Base-by-base conservation (phyloP, 2,113 vertebrate species). In the Geococcyx californianus region DNA sequence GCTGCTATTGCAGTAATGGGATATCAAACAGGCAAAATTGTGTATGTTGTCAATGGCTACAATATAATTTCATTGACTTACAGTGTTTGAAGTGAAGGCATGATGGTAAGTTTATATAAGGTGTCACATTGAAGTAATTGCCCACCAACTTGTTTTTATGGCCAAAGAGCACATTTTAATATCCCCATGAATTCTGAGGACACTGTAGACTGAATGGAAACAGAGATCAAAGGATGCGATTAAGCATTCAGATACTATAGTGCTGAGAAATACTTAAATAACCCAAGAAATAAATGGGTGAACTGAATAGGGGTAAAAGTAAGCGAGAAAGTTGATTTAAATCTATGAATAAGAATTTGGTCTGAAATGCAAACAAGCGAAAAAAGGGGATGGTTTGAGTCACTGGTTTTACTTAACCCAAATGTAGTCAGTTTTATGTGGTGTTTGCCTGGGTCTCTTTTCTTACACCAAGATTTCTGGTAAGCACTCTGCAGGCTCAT, bases 31-130 rank as follows among this genome's bases (percentile, higher is more conserved):
- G 96, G 97, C 87, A 97, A 98, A 98, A 97, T 85, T 96, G 95
- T 93, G 96, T 73, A 79, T 97, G 96, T 96, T 96, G 95, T 97
- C 96, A 97, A 76, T 97, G 93, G 64, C 95, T 96, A 92, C 95
- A 93, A 96, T 97, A 95, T 96, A 97, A 98, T 98, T 98, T 97
- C 92, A 97, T 98, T 98, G 97, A 97, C 93, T 97, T 97, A 66
- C 45, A 93, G 60, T 92, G 83, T 88, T 97, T 95, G 94, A 97
- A 97, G 63, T 96, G 95, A 98, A 97, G 91, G 80, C 94, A 91
- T 96, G 93, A 96, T 96, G 95, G 96, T 94, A 95, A 95, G 94
- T 75, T 97, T 97, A 84, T 86, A 40, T 76, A 97, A 97, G 78
- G 81, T 97, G 89, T 97, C 95, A 94, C 70, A 84, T 54, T 95